Conservation (phyloP, 2,797 vertebrate genomes). For the Myotis planiceps region DNA sequence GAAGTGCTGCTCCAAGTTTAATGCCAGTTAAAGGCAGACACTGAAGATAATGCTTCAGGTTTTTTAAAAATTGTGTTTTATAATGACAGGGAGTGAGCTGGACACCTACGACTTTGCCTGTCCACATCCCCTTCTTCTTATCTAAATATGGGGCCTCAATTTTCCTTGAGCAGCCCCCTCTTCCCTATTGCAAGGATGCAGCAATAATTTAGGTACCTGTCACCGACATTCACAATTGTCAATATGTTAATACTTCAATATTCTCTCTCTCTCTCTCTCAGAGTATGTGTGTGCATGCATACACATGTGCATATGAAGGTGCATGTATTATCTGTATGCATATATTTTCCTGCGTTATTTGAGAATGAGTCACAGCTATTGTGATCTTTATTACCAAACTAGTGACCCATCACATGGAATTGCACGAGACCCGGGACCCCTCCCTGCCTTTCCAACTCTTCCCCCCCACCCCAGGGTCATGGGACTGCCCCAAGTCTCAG, state of each 20-base stretch:
- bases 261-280: not conserved
- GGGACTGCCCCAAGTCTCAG: accelerated
- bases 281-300: accelerated
- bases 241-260: not conserved
- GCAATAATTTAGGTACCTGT: not conserved
- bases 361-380: not conserved
- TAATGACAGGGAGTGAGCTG: not conserved
- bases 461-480: too few species aligned
- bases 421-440: too few species aligned
- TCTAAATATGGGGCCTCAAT: not conserved
- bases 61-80: not conserved
- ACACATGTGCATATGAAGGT: too few species aligned
- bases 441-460: too few species aligned
- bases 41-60: not conserved
- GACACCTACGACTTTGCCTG: not conserved
- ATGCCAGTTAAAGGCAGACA: not conserved
- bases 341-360: not conserved
- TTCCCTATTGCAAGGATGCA: not conserved
- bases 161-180: not conserved
- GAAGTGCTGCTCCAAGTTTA: slow-evolving; percentile 16
- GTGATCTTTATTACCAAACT: not conserved
- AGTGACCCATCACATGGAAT: too few species aligned
- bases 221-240: not conserved
- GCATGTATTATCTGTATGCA: too few species aligned
- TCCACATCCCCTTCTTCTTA: not conserved